Percentiles rank a stretch among this genome's conserved stretches.
Evolutionary conservation across 1,140 invertebrate species (phyloP).

Genomic region (Sycobia sp.): DNA sequence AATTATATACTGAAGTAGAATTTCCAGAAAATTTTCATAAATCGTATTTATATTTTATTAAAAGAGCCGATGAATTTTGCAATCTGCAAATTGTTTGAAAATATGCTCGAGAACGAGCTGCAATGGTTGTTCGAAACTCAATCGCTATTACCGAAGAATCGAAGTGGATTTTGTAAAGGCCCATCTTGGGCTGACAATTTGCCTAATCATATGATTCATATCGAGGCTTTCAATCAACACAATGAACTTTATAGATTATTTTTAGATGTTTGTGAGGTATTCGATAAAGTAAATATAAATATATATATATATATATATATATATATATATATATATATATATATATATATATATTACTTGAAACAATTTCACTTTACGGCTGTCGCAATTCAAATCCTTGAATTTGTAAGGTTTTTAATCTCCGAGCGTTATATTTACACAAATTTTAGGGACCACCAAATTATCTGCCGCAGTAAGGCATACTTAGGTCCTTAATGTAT

Average conservation of each 20-base stretch:
- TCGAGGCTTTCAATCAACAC: background rate
- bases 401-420: background rate
- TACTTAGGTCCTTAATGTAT: background rate
- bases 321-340: too few relatives aligned
- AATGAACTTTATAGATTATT: background rate
- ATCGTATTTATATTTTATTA: conserved; percentile 24
- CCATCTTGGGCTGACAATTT: too few relatives aligned
- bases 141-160: too few relatives aligned
- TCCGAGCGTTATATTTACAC: background rate
- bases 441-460: background rate
- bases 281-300: conserved; percentile 3
- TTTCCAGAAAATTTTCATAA: too few relatives aligned
- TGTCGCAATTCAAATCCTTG: background rate
- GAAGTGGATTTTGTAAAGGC: too few relatives aligned
- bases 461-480: background rate
- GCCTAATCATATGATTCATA: background rate
- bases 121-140: too few relatives aligned
- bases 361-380: background rate
- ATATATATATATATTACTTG: too few relatives aligned
- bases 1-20: background rate
- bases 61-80: conserved; percentile 24
- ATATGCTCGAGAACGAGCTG: too few relatives aligned
- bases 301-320: too few relatives aligned
- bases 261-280: conserved; percentile 5
- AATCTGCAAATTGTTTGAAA: too few relatives aligned